Percentiles rank a stretch among this genome's conserved stretches.
phyloP scores from a whole-genome alignment of 2,888 invertebrate species.

The Buathra laborator region DNA sequence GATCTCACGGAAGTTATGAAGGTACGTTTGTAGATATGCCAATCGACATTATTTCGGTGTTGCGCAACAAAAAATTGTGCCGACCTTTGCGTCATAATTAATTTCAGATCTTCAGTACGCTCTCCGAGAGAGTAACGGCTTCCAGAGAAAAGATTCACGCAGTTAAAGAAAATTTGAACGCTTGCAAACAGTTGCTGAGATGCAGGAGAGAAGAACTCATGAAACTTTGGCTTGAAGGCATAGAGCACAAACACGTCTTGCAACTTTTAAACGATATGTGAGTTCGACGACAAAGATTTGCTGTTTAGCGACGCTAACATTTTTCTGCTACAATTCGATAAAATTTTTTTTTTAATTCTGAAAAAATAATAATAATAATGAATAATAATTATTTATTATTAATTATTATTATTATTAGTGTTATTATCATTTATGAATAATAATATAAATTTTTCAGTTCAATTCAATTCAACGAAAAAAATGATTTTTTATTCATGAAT shows the following conservation, averaged over 20 bases:
- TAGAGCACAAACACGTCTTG: conserved; percentile 97
- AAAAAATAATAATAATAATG: too few species aligned
- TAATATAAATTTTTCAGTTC: too few species aligned
- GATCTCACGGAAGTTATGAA: conserved; percentile 94
- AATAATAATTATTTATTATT: too few species aligned
- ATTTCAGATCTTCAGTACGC: conserved; percentile 89
- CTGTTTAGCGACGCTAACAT: too few species aligned
- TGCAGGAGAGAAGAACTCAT: conserved; percentile 97
- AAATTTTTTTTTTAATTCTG: too few species aligned
- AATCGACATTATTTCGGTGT: not conserved
- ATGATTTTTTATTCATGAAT: not conserved
- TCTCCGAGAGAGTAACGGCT: conserved; percentile 91
- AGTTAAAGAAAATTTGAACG: conserved; percentile 93
- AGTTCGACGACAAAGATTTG: conserved; percentile 77
- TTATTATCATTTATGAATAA: too few species aligned
- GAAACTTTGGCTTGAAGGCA: conserved; percentile 97
- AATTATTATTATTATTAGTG: too few species aligned
- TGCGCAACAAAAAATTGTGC: conserved; percentile 3
- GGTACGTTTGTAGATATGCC: conserved; percentile 80
- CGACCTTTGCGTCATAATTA: conserved; percentile 49
- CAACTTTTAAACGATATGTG: conserved; percentile 96
- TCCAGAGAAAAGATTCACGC: conserved; percentile 91
- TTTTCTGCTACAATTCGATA: too few species aligned
- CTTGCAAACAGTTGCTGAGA: conserved; percentile 94
- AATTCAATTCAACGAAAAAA: too few species aligned